A percentile compares a stretch with the other conserved stretches of the same genome.
These are phyloP conservation scores for Alosa sapidissima DNA, from an alignment of 2,797 vertebrate species.

Conservation along the genomic window DNA sequence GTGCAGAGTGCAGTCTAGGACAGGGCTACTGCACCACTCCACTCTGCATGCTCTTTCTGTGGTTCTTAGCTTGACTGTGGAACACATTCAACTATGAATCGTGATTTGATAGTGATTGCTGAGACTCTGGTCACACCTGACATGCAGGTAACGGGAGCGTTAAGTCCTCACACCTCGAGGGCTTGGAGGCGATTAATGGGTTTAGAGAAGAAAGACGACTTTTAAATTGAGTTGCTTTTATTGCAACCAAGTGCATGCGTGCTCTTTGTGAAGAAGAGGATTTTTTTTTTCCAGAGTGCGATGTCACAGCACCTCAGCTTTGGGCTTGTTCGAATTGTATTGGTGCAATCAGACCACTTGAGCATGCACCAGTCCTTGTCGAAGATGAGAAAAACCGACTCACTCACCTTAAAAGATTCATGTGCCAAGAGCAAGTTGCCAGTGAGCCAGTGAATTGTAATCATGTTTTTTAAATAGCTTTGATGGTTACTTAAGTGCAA, in stretches of 20 bases:
- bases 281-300: background rate
- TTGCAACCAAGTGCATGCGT: background rate
- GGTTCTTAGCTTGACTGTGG: background rate
- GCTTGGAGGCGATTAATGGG: background rate
- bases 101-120: background rate
- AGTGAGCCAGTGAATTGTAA: slow-evolving; percentile 31
- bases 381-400: background rate
- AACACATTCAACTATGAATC: background rate
- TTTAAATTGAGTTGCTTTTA: background rate
- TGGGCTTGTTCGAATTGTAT: background rate
- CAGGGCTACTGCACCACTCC: background rate
- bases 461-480: slow-evolving; percentile 39
- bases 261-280: background rate
- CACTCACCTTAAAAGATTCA: slow-evolving; percentile 22
- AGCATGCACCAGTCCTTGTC: background rate
- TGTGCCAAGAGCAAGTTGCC: slow-evolving; percentile 35
- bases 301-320: background rate
- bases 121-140: background rate
- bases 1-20: background rate
- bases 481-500: slow-evolving; percentile 55
- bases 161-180: background rate
- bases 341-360: background rate
- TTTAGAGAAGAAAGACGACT: background rate
- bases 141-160: background rate
- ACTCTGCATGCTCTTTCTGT: background rate